Evolutionary conservation across 35 echinoderm and acorn worm genomes (phyloP).

Genomic region (Apostichopus californicus): DNA sequence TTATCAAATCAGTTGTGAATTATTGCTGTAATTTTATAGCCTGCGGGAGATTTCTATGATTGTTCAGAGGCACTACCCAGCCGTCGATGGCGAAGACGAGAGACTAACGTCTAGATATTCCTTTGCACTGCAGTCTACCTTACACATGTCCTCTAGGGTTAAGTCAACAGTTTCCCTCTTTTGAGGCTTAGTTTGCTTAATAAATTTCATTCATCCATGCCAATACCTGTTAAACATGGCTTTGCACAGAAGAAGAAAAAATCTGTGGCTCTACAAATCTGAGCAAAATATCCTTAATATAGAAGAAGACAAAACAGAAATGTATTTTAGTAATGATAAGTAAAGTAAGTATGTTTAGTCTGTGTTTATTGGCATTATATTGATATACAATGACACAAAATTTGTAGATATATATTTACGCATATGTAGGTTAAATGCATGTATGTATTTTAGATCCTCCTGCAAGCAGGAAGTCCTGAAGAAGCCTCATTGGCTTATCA

Average conservation of each 20-base stretch:
- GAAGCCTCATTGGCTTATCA: too few species aligned
- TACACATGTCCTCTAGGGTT: not conserved
- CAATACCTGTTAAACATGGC: not conserved
- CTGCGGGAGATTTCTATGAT: constrained; percentile 27
- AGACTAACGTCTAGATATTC: not conserved
- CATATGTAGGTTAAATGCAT: too few species aligned
- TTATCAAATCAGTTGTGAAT: constrained; percentile 45
- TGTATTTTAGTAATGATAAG: too few species aligned
- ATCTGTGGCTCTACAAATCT: too few species aligned
- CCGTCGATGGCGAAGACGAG: not conserved
- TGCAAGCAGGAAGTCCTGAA: too few species aligned
- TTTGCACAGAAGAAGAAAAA: not conserved
- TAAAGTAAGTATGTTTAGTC: too few species aligned
- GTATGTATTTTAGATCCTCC: too few species aligned
- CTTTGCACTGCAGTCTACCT: not conserved
- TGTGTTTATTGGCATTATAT: too few species aligned
- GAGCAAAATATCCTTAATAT: too few species aligned
- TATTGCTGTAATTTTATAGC: constrained; percentile 54
- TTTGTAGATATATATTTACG: too few species aligned
- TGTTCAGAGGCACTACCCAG: constrained; percentile 16
- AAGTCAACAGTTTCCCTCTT: constrained; percentile 16
- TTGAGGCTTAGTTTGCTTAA: not conserved
- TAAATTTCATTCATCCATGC: constrained; percentile 8
- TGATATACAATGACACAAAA: too few species aligned
- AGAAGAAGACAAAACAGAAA: too few species aligned